Conservation (phyloP, 2,113 vertebrate genomes). For the Apodemus speciosus region DNA sequence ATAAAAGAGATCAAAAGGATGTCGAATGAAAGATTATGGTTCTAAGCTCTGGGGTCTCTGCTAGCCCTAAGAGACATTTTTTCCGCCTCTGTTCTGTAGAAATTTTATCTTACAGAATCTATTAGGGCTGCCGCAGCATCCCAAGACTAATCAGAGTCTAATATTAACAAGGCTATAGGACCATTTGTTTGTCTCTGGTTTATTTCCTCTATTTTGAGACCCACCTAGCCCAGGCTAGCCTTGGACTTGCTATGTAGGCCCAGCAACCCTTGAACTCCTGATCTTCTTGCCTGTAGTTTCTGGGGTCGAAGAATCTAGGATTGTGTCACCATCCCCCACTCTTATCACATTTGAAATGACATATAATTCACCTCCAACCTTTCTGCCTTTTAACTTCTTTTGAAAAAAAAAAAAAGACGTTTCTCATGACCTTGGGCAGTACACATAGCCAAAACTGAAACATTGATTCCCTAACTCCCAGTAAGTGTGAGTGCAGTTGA, state of each 20-base stretch:
- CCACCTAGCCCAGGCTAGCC: background rate
- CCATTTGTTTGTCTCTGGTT: background rate
- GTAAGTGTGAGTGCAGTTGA: background rate
- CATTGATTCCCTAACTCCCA: background rate
- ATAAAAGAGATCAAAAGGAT: no score
- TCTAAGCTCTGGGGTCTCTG: no score
- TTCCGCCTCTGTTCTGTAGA: no score
- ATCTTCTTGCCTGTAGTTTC: background rate
- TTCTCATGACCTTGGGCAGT: background rate
- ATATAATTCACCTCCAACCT: background rate
- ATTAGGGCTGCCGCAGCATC: no score
- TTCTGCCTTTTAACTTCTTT: background rate
- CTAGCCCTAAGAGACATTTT: no score
- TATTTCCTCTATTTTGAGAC: background rate
- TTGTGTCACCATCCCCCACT: background rate
- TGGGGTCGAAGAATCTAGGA: background rate
- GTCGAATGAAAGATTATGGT: no score
- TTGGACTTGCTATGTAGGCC: background rate
- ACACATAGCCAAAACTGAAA: background rate
- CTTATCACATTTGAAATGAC: background rate
- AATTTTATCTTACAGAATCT: no score
- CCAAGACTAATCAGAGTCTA: background rate
- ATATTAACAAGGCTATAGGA: background rate
- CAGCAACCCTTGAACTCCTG: no score
- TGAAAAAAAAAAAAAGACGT: background rate